phyloP scores from a whole-genome alignment of 2,113 vertebrate genomes.

The Xyrauchen texanus region DNA sequence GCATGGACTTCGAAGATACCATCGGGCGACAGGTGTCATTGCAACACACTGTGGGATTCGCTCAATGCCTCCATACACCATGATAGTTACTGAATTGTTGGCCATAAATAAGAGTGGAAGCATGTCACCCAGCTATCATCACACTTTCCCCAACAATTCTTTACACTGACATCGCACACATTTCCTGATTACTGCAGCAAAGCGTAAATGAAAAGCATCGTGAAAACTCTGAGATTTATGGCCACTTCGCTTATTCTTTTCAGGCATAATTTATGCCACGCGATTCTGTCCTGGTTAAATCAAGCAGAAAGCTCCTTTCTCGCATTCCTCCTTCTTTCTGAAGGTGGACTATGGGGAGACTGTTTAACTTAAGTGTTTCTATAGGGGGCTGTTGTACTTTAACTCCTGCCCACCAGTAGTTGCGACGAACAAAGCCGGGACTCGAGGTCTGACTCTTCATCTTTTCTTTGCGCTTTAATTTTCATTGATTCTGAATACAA shows the following conservation, averaged over 20 bases:
- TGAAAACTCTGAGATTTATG: slow-evolving; percentile 75
- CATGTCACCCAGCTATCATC: slow-evolving; percentile 57
- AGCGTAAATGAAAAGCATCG: slow-evolving; percentile 87
- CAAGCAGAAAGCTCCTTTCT: slow-evolving; percentile 84
- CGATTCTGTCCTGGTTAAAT: slow-evolving; percentile 91
- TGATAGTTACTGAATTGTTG: slow-evolving; percentile 5
- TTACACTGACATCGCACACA: slow-evolving; percentile 96
- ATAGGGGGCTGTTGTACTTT: slow-evolving; percentile 92
- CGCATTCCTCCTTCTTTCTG: slow-evolving; percentile 74
- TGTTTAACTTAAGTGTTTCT: slow-evolving; percentile 93
- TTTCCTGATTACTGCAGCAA: slow-evolving; percentile 94
- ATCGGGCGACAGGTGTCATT: slow-evolving; percentile 21
- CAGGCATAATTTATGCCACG: slow-evolving; percentile 92
- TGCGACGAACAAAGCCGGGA: slow-evolving; percentile 86
- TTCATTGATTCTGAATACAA: slow-evolving; percentile 94
- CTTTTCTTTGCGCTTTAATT: slow-evolving; percentile 94
- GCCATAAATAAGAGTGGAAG: slow-evolving; percentile 16
- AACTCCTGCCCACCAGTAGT: slow-evolving; percentile 95
- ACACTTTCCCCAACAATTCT: slow-evolving; percentile 75
- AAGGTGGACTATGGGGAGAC: slow-evolving; percentile 84
- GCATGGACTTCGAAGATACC: not conserved
- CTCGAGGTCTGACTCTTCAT: slow-evolving; percentile 89
- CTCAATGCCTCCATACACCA: not conserved
- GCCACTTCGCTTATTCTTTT: slow-evolving; percentile 86
- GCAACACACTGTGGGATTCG: slow-evolving; percentile 5